These are phyloP conservation scores for Mystacides longicornis DNA, from an alignment of 2,888 invertebrate genomes.

Conservation along the genomic window DNA sequence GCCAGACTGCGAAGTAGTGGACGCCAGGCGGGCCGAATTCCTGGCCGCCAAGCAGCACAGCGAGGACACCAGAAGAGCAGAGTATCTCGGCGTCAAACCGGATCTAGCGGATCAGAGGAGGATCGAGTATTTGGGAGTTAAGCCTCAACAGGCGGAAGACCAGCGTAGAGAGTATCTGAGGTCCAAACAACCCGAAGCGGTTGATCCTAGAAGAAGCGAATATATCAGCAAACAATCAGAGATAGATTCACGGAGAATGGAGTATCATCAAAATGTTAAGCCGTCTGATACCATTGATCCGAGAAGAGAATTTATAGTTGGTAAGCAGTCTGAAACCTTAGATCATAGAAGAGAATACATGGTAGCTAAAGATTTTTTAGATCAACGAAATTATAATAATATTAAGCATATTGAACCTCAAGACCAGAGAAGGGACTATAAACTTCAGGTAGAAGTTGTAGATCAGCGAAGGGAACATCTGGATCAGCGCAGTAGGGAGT, in stretches of 20 bases:
- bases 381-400: constrained; percentile 2
- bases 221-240: background rate
- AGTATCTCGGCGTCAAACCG: constrained; percentile 27
- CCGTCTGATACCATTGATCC: background rate
- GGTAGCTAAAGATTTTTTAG: background rate
- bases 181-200: background rate
- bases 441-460: constrained; percentile 3
- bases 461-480: background rate
- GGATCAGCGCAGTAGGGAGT: background rate
- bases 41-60: constrained; percentile 28
- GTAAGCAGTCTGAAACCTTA: constrained; percentile 6
- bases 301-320: background rate
- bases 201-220: background rate
- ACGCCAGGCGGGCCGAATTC: constrained; percentile 29
- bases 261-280: background rate
- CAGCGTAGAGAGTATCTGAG: background rate
- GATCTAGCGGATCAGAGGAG: background rate
- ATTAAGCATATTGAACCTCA: background rate
- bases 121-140: constrained; percentile 8
- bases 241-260: background rate
- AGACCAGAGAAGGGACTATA: constrained; percentile 9
- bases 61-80: constrained; percentile 27
- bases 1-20: constrained; percentile 5
- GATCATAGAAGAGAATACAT: constrained; percentile 5
- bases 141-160: constrained; percentile 1